A percentile compares a stretch with the other conserved stretches of the same genome.
These are phyloP conservation scores for Actinernus sp. DNA, from an alignment of 92 coral and sea anemone species.

Conservation along the genomic window DNA sequence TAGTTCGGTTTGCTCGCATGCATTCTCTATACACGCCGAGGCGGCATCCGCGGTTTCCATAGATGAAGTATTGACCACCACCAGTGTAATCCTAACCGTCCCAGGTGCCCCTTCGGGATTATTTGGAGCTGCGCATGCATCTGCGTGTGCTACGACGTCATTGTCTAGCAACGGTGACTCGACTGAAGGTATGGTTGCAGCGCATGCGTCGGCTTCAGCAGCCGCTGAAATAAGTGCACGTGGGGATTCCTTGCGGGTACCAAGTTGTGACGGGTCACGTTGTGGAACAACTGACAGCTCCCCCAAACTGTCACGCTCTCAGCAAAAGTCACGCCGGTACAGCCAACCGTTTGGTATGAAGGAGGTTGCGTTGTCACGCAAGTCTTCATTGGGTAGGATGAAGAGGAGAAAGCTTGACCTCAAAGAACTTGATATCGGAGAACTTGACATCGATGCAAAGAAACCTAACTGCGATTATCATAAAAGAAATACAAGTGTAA, in stretches of 20 bases:
- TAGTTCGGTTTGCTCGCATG: constrained; percentile 55
- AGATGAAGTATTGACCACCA: constrained; percentile 52
- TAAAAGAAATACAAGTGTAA: constrained; percentile 20
- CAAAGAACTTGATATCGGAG: constrained; percentile 21
- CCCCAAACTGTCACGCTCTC: constrained; percentile 11
- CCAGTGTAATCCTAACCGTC: constrained; percentile 64
- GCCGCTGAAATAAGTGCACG: constrained; percentile 28
- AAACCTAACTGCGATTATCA: constrained; percentile 4
- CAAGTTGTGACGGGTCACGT: constrained; percentile 16
- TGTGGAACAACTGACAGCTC: background rate
- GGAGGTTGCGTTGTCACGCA: constrained; percentile 14
- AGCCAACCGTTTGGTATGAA: constrained; percentile 45
- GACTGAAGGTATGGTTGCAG: background rate
- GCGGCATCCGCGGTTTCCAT: constrained; percentile 62
- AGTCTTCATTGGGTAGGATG: background rate
- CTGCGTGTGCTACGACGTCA: constrained; percentile 25
- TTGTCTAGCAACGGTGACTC: constrained; percentile 15
- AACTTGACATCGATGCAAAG: constrained; percentile 16
- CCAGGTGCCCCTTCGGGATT: constrained; percentile 38
- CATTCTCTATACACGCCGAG: constrained; percentile 75
- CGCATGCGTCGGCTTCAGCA: constrained; percentile 23
- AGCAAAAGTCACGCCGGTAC: constrained; percentile 13
- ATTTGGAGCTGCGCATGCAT: constrained; percentile 45
- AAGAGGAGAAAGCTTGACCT: constrained; percentile 15
- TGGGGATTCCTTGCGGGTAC: constrained; percentile 1